These are phyloP conservation scores for Actinia tenebrosa DNA, from an alignment of 64 coral and sea anemone genomes.

Conservation along the genomic window DNA sequence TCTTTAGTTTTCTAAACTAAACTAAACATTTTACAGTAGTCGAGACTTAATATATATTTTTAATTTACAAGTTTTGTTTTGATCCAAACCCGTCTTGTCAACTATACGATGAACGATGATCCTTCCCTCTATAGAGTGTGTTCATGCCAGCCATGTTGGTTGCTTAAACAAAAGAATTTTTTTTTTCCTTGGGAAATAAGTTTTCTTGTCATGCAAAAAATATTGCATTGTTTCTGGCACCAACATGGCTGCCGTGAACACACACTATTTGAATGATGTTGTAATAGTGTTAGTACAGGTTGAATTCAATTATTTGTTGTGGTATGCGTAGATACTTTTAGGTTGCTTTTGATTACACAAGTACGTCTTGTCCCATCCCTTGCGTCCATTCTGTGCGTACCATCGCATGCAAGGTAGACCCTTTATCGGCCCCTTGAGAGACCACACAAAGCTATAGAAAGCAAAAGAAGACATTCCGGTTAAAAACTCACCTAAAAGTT, in stretches of 20 bases:
- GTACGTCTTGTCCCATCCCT: conserved; percentile 20
- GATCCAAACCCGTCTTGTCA: too few relatives aligned
- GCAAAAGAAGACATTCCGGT: not conserved
- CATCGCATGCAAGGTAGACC: not conserved
- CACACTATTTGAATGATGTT: not conserved
- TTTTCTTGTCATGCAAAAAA: too few relatives aligned
- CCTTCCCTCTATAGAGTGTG: too few relatives aligned
- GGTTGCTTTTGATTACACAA: conserved; percentile 5
- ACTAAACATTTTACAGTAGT: not conserved
- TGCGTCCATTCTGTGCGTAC: conserved; percentile 7
- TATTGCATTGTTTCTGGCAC: too few relatives aligned
- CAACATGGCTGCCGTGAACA: too few relatives aligned
- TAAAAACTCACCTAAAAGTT: too few relatives aligned
- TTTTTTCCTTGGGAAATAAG: too few relatives aligned
- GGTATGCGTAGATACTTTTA: not conserved
- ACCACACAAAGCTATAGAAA: conserved; percentile 12
- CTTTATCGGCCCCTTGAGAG: conserved; percentile 7
- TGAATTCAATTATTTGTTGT: not conserved
- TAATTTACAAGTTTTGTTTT: too few relatives aligned
- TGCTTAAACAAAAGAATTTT: too few relatives aligned
- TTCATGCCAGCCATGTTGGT: too few relatives aligned
- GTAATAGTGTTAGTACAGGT: not conserved
- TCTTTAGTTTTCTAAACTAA: not conserved
- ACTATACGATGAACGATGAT: too few relatives aligned
- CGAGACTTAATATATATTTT: too few relatives aligned